Evolutionary conservation across 2,888 invertebrate genomes (phyloP).

Genomic region (Stegophylla sp.): DNA sequence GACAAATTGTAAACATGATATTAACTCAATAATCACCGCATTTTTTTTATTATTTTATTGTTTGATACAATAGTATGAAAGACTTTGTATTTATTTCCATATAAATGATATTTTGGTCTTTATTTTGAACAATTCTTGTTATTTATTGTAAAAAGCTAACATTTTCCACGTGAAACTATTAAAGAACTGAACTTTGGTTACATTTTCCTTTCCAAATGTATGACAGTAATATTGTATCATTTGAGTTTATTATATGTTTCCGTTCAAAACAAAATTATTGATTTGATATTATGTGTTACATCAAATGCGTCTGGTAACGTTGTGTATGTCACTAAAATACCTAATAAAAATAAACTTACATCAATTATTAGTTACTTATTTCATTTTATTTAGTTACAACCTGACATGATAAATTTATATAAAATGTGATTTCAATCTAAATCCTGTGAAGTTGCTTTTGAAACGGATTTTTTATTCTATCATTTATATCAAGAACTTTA

Average conservation of each 20-base stretch:
- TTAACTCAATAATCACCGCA: conserved; percentile 37
- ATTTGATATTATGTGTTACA: conserved; percentile 40
- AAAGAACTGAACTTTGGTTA: conserved; percentile 21
- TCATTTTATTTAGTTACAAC: too few species aligned
- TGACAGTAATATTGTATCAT: neutral
- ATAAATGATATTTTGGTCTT: conserved; percentile 39
- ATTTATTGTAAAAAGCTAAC: conserved; percentile 4
- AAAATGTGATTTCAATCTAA: neutral
- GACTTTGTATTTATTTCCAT: conserved; percentile 32
- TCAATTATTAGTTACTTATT: neutral
- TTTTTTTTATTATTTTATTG: conserved; percentile 57
- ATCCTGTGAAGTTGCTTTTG: neutral
- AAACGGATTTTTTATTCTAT: neutral
- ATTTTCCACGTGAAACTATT: neutral
- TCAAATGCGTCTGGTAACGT: conserved; percentile 38
- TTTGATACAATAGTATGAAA: conserved; percentile 46
- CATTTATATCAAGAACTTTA: neutral
- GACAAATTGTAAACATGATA: conserved; percentile 90
- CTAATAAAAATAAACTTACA: conserved; percentile 40
- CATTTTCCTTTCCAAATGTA: conserved; percentile 12
- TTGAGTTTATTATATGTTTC: conserved; percentile 13
- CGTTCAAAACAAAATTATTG: conserved; percentile 14
- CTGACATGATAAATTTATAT: too few species aligned
- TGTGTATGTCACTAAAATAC: conserved; percentile 51
- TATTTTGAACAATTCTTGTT: conserved; percentile 43